phyloP scores from a whole-genome alignment of 64 coral and sea anemone genomes.

The Acropora tenuis region DNA sequence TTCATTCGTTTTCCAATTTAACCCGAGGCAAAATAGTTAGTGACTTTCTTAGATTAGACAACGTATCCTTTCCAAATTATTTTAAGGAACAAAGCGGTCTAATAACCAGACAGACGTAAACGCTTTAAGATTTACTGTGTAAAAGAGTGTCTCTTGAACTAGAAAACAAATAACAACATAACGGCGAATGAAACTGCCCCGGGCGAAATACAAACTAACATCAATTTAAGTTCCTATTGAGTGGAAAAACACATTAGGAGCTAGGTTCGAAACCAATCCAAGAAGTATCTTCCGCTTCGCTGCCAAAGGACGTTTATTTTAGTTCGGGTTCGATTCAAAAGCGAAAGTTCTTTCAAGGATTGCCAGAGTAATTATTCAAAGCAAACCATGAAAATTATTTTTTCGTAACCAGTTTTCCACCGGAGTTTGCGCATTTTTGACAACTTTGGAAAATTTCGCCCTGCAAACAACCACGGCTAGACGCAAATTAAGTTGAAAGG shows the following conservation, averaged over 20 bases:
- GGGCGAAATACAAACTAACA: background rate
- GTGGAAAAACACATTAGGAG: background rate
- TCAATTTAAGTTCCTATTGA: background rate
- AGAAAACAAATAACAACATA: background rate
- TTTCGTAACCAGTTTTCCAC: too few relatives aligned
- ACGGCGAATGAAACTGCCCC: background rate
- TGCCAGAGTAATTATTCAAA: background rate
- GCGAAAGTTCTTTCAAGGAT: background rate
- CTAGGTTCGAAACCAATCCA: background rate
- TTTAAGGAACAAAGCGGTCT: background rate
- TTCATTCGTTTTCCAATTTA: background rate
- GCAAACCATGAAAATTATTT: background rate
- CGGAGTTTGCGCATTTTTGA: background rate
- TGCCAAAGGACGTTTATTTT: too few relatives aligned
- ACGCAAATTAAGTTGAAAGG: background rate
- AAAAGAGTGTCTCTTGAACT: conserved; percentile 19
- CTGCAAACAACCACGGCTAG: background rate
- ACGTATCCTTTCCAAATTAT: background rate
- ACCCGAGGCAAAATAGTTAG: conserved; percentile 3
- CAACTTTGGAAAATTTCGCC: too few relatives aligned
- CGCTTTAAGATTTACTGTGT: background rate
- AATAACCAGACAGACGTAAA: background rate
- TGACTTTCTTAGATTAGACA: background rate
- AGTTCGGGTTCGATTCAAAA: background rate
- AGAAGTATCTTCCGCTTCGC: background rate